Conservation (phyloP, 92 coral and sea anemone species). For the Palythoa grandiflora region DNA sequence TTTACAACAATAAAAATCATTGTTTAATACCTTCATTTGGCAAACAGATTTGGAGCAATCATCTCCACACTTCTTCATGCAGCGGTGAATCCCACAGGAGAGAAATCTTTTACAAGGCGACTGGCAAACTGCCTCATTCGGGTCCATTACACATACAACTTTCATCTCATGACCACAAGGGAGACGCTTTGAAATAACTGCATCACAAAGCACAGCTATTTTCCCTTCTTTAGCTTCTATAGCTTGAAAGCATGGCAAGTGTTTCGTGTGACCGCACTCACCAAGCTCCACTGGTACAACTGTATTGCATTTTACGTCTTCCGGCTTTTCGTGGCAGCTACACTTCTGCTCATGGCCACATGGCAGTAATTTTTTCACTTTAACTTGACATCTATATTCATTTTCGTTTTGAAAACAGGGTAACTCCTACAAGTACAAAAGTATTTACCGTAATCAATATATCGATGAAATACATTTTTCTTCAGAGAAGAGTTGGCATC, state of each 20-base stretch:
- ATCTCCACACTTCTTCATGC: slow-evolving; percentile 30
- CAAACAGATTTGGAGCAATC: slow-evolving; percentile 19
- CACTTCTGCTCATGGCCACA: slow-evolving; percentile 63
- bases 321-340: slow-evolving; percentile 44
- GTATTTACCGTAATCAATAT: background rate
- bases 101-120: slow-evolving; percentile 54
- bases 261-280: slow-evolving; percentile 56
- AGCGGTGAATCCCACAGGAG: slow-evolving; percentile 61
- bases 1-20: background rate
- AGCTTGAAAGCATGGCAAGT: slow-evolving; percentile 26
- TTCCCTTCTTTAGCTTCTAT: background rate
- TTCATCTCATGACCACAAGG: slow-evolving; percentile 68
- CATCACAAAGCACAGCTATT: slow-evolving; percentile 19
- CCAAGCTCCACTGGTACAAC: slow-evolving; percentile 23
- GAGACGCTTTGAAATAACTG: slow-evolving; percentile 33
- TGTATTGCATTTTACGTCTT: slow-evolving; percentile 39
- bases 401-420: slow-evolving; percentile 32
- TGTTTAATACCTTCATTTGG: slow-evolving; percentile 12
- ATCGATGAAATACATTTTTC: background rate
- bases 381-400: slow-evolving; percentile 7
- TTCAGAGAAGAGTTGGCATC: background rate
- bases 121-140: slow-evolving; percentile 38
- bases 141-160: slow-evolving; percentile 58
- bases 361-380: slow-evolving; percentile 44
- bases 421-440: slow-evolving; percentile 10